These are phyloP conservation scores for Monochamus saltuarius DNA, from an alignment of 1,140 invertebrate species.

Conservation along the genomic window DNA sequence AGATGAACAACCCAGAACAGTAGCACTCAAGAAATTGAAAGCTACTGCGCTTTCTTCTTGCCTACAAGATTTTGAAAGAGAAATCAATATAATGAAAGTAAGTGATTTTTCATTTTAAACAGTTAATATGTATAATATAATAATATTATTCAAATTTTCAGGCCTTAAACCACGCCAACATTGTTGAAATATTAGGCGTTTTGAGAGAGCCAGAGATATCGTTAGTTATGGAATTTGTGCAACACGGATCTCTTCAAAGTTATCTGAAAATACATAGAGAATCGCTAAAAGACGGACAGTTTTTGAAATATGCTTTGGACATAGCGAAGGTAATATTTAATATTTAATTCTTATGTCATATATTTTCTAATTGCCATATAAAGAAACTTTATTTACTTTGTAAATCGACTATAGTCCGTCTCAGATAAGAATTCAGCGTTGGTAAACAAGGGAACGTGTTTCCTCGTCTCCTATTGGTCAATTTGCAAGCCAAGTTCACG, in stretches of 20 bases:
- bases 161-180: constrained; percentile 80
- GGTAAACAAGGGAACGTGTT: too few species aligned
- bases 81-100: constrained; percentile 78
- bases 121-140: too few species aligned
- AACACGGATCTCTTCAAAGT: constrained; percentile 75
- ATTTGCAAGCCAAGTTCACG: too few species aligned
- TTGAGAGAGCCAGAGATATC: constrained; percentile 74
- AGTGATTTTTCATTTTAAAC: not conserved
- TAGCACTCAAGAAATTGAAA: constrained; percentile 75
- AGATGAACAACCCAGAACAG: constrained; percentile 54
- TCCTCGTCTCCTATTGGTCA: too few species aligned
- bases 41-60: constrained; percentile 52
- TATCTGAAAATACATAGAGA: constrained; percentile 74
- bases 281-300: constrained; percentile 60
- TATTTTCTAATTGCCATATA: too few species aligned
- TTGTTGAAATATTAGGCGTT: constrained; percentile 82
- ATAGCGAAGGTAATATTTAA: constrained; percentile 58
- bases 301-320: constrained; percentile 76
- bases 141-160: constrained; percentile 42
- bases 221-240: constrained; percentile 86
- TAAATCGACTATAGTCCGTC: too few species aligned
- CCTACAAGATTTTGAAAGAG: constrained; percentile 65
- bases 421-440: too few species aligned
- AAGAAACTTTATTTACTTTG: too few species aligned
- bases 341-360: not conserved